Conservation (phyloP, 2,113 vertebrate species). For the Connochaetes taurinus region DNA sequence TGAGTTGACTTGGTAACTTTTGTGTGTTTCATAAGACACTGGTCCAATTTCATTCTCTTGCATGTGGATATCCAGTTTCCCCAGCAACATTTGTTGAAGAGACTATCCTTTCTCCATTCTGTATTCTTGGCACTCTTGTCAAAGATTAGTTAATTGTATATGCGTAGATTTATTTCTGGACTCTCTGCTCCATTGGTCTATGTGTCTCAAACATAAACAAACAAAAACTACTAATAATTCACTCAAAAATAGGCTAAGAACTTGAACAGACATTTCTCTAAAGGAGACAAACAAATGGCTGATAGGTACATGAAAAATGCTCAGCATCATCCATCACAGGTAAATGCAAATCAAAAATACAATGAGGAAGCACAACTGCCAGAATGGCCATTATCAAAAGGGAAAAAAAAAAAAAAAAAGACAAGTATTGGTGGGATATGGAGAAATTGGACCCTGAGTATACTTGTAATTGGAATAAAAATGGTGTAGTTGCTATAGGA, state of each 20-base stretch:
- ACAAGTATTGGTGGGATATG: not conserved
- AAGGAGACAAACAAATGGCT: not conserved
- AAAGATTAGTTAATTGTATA: not conserved
- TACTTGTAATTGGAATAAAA: not conserved
- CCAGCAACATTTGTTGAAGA: not conserved
- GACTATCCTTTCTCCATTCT: not conserved
- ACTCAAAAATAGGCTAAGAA: not conserved
- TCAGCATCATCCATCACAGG: not conserved
- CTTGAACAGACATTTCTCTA: not conserved
- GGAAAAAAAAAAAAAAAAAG: not conserved
- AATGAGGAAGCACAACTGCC: not conserved
- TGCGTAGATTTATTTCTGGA: not conserved
- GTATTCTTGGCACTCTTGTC: not conserved
- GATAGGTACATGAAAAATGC: not conserved
- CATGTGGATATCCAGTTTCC: not conserved
- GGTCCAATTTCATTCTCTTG: not conserved
- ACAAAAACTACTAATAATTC: not conserved
- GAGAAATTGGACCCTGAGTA: not conserved
- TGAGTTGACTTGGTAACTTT: not conserved
- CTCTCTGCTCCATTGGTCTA: not conserved
- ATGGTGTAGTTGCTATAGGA: not conserved
- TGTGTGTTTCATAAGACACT: not conserved
- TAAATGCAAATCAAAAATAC: not conserved
- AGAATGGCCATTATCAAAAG: not conserved
- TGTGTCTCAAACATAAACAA: not conserved